These are phyloP conservation scores for Drosophila merina DNA, from an alignment of 2,888 invertebrate species.

Conservation along the genomic window DNA sequence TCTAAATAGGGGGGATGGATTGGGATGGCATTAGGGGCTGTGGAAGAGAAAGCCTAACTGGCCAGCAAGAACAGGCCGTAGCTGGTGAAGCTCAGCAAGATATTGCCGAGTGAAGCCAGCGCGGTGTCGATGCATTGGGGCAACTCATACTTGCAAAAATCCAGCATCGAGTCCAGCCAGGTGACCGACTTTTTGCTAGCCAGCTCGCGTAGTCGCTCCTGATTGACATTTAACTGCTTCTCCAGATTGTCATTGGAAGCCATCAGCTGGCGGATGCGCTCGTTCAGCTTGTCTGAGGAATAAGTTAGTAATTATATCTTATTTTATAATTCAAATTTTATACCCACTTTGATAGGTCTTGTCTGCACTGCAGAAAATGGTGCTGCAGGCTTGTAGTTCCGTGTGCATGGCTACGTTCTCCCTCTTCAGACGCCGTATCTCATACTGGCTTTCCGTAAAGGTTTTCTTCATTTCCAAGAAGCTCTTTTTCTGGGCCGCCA, in stretches of 20 bases:
- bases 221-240: constrained; percentile 72
- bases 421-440: constrained; percentile 82
- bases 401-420: constrained; percentile 83
- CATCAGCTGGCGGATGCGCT: constrained; percentile 77
- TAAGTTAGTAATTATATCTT: not conserved
- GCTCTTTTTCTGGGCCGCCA: constrained; percentile 86
- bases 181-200: constrained; percentile 79
- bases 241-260: constrained; percentile 80
- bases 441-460: constrained; percentile 81
- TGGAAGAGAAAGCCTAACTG: constrained; percentile 23
- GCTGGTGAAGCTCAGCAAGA: constrained; percentile 57
- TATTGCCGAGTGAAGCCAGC: constrained; percentile 53
- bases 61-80: constrained; percentile 56
- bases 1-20: constrained; percentile 71
- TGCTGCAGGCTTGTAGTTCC: constrained; percentile 81
- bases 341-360: constrained; percentile 80
- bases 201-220: constrained; percentile 78
- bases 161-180: constrained; percentile 83
- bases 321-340: too few species aligned
- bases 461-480: constrained; percentile 84
- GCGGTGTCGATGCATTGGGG: constrained; percentile 50
- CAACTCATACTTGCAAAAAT: constrained; percentile 83
- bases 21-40: constrained; percentile 33
- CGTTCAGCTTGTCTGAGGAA: constrained; percentile 79
- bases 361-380: constrained; percentile 82